phyloP scores from a whole-genome alignment of 2,113 vertebrate species.

The Pyrgilauda ruficollis region DNA sequence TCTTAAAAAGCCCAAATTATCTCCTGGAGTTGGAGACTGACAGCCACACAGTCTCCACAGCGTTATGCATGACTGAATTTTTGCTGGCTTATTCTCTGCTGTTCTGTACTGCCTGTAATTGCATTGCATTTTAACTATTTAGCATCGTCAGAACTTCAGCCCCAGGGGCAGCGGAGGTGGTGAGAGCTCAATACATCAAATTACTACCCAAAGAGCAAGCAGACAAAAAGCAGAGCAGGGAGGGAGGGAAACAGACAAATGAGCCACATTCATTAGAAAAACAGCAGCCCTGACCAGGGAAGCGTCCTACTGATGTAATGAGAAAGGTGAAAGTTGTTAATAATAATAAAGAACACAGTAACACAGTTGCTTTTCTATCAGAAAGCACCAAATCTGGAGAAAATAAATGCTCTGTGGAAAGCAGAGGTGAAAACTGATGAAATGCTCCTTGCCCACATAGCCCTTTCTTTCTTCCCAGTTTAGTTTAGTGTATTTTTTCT shows the following conservation, averaged over 20 bases:
- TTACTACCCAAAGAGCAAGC: conserved; percentile 13
- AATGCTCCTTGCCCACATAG: neutral
- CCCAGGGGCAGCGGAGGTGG: neutral
- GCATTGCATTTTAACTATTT: conserved; percentile 55
- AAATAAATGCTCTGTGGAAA: neutral
- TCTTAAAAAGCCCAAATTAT: conserved; percentile 38
- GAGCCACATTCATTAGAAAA: neutral
- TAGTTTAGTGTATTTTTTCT: neutral
- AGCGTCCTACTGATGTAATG: conserved; percentile 5
- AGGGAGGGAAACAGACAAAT: neutral
- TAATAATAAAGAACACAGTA: neutral
- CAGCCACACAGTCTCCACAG: neutral
- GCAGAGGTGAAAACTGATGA: neutral
- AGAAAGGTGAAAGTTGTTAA: conserved; percentile 28
- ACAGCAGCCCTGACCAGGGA: neutral
- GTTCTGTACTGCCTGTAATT: conserved; percentile 31
- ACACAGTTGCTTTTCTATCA: neutral
- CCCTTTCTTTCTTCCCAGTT: neutral
- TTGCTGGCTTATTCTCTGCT: neutral
- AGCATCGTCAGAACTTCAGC: conserved; percentile 8
- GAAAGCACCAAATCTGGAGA: neutral
- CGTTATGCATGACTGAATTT: neutral
- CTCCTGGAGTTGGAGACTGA: conserved; percentile 8
- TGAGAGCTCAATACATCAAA: conserved; percentile 44
- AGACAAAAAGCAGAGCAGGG: neutral